Base-by-base conservation (phyloP, 2,888 invertebrate species). In the Carabus problematicus region DNA sequence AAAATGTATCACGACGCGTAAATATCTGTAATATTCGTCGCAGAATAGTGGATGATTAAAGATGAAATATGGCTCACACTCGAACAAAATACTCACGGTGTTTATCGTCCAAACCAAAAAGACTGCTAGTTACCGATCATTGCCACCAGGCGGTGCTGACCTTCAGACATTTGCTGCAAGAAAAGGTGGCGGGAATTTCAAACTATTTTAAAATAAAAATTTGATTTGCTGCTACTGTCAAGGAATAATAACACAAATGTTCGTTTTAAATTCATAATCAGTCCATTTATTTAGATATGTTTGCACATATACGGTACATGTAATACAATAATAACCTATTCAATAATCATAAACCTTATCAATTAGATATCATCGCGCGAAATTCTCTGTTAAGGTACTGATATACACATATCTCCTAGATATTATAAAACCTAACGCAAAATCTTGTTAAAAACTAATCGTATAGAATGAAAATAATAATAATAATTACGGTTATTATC, bases 221-320 rank as follows among this genome's bases (percentile, higher is more conserved):
- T n/a, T n/a, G n/a, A n/a, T n/a, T n/a, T 45, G 14, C n/a, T 1
- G 14, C 3, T 3, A 12, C 14, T 3, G 45, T 45, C 7, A 12
- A 14, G 2, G 7, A 45, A 45, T 45, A 14, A 45, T 45, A 7
- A 45, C 7, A 45, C 11, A 3, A 14, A 16, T 29, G 2, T 29
- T 29, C 16, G 16, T 18, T 60, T 60, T 67, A 67, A 67, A 60
- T 67, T 67, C 67, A 60, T 67, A 70, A 72, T 80, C 80, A 79
- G 79, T 79, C 79, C 78, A 77, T 79, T 80, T 79, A 79, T 78
- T 77, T 73, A 78, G 80, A 80, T 80, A 79, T 79, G 79, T 79
- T 76, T 77, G 77, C 78, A 79, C 79, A 79, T 79, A 79, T 77
- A 79, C 74, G 76, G 60, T 67, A 67, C 67, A 67, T 67, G 67